Evolutionary conservation across 2,797 vertebrate species (phyloP).

Genomic region (Ibycter americanus): DNA sequence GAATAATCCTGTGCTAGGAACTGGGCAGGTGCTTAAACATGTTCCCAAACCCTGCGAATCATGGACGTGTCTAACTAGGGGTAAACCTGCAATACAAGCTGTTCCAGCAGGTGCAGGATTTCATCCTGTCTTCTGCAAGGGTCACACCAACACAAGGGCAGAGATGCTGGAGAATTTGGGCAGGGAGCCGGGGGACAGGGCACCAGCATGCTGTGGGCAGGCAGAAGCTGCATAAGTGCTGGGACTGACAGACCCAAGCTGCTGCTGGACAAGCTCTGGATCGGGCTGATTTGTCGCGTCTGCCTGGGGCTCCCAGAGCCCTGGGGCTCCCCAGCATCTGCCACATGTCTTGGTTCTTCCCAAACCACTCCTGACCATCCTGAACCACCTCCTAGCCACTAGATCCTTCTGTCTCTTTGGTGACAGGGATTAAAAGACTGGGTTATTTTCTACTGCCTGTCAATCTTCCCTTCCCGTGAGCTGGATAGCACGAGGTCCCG

Average conservation of each 20-base stretch:
- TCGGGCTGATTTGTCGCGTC: not conserved
- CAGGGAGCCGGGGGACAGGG: fast-evolving
- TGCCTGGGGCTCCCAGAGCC: not conserved
- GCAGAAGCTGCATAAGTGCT: not conserved
- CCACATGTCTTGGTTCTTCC: not conserved
- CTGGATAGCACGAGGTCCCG: not conserved
- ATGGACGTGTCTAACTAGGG: not conserved
- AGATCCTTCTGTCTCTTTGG: not conserved
- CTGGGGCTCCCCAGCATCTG: not conserved
- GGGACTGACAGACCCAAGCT: not conserved
- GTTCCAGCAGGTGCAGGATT: not conserved
- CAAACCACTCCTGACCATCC: not conserved
- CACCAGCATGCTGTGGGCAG: not conserved
- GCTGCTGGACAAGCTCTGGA: not conserved
- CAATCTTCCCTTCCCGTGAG: not conserved
- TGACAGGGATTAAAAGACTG: not conserved
- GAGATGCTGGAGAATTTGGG: not conserved
- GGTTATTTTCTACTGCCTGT: not conserved
- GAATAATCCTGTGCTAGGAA: not conserved
- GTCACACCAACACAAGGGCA: not conserved
- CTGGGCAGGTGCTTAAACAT: not conserved
- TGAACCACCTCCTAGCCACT: not conserved
- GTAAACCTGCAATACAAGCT: not conserved
- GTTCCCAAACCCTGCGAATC: not conserved
- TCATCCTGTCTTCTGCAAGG: not conserved